phyloP scores from a whole-genome alignment of 2,888 invertebrate species.

The Tetragonisca angustula region DNA sequence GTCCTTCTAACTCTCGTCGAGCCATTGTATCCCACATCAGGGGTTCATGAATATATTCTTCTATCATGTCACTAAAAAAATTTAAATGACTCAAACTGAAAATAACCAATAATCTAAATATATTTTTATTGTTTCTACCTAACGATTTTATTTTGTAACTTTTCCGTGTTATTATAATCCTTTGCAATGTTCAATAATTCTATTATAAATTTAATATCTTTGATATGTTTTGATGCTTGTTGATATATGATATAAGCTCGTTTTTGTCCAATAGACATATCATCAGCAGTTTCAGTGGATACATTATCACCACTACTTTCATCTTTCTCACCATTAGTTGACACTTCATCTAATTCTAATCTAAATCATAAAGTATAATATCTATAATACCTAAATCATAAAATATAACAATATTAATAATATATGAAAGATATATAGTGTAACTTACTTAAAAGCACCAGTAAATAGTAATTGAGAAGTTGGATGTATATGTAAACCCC shows the following conservation, averaged over 20 bases:
- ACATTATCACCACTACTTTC: slow-evolving; percentile 24
- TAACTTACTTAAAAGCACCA: slow-evolving; percentile 87
- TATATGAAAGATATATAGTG: not conserved
- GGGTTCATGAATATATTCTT: slow-evolving; percentile 85
- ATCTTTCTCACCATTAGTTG: slow-evolving; percentile 20
- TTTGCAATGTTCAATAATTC: slow-evolving; percentile 86
- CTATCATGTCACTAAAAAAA: slow-evolving; percentile 83
- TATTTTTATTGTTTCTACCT: slow-evolving; percentile 70
- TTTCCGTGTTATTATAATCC: slow-evolving; percentile 86
- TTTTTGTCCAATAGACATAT: slow-evolving; percentile 83
- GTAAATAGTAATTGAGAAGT: slow-evolving; percentile 88
- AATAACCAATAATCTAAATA: not conserved
- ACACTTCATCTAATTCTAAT: slow-evolving; percentile 71
- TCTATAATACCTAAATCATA: not conserved
- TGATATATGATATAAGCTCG: slow-evolving; percentile 87
- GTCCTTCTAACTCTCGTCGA: slow-evolving; percentile 86
- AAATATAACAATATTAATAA: not conserved
- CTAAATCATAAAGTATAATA: slow-evolving; percentile 46
- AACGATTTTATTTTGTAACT: slow-evolving; percentile 86
- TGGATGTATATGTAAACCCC: slow-evolving; percentile 91
- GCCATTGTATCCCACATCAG: slow-evolving; percentile 87
- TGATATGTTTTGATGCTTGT: slow-evolving; percentile 86
- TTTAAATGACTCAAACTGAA: slow-evolving; percentile 6
- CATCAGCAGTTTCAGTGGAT: slow-evolving; percentile 33
- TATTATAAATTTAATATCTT: slow-evolving; percentile 86